Evolutionary conservation across 1,140 invertebrate species (phyloP).

Genomic region (Coenobita brevimanus): DNA sequence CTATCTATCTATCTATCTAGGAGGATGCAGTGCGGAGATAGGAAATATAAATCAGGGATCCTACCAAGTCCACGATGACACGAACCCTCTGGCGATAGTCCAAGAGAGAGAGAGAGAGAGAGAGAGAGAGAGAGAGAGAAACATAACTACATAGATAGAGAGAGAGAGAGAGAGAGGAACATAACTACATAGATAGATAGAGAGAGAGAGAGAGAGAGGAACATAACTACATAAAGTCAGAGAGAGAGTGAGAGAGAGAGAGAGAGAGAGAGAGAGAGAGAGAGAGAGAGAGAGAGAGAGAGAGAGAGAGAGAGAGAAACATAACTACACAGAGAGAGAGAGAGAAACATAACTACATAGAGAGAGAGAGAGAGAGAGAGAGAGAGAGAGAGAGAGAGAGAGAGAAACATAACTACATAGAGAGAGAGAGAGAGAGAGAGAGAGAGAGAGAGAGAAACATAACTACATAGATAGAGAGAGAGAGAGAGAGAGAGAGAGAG

Average conservation of each 20-base stretch:
- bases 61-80: too few relatives aligned
- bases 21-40: too few relatives aligned
- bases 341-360: constrained; percentile 21
- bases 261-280: constrained; percentile 11
- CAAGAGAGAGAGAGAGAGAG: too few relatives aligned
- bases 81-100: too few relatives aligned
- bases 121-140: too few relatives aligned
- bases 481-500: neutral
- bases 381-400: too few relatives aligned
- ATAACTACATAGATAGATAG: constrained; percentile 16
- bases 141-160: too few relatives aligned
- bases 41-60: too few relatives aligned
- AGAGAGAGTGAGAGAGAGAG: constrained; percentile 1
- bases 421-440: neutral
- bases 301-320: constrained; percentile 1
- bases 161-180: too few relatives aligned
- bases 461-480: neutral
- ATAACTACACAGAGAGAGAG: constrained; percentile 19
- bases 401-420: too few relatives aligned
- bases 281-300: neutral
- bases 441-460: neutral
- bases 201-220: neutral
- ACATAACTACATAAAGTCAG: neutral
- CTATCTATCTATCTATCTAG: too few relatives aligned
- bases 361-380: neutral